phyloP scores from a whole-genome alignment of 2,113 vertebrate genomes.

The Picathartes gymnocephalus region DNA sequence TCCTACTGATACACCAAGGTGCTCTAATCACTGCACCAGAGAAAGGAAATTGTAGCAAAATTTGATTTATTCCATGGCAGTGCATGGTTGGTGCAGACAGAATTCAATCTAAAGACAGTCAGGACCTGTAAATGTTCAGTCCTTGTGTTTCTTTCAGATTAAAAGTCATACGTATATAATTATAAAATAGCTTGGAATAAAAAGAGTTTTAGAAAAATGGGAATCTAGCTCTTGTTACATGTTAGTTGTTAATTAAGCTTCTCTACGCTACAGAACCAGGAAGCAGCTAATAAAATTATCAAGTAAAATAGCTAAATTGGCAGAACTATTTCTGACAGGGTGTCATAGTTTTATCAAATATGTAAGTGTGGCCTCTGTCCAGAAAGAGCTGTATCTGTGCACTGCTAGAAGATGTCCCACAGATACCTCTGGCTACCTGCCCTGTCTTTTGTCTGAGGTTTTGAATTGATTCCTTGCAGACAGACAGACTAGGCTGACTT shows the following conservation, averaged over 20 bases:
- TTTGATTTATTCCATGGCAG: not conserved
- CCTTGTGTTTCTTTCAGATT: not conserved
- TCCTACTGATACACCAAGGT: not conserved
- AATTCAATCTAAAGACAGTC: not conserved
- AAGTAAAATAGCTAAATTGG: not conserved
- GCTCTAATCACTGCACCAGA: not conserved
- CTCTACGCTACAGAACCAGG: not conserved
- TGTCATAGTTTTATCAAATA: not conserved
- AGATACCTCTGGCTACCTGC: not conserved
- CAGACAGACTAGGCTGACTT: not conserved
- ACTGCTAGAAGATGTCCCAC: not conserved
- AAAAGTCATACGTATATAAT: not conserved
- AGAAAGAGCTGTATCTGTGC: not conserved
- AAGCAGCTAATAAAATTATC: not conserved
- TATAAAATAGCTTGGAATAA: not conserved
- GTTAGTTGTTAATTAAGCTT: not conserved
- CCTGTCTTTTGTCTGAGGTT: not conserved
- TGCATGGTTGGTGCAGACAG: not conserved
- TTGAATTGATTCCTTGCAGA: not conserved
- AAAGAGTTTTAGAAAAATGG: not conserved
- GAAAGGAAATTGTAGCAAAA: not conserved
- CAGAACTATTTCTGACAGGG: not conserved
- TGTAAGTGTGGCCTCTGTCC: not conserved
- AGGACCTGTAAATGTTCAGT: not conserved
- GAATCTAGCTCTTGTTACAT: not conserved